Percentiles rank a stretch among this genome's conserved stretches.
Conservation (phyloP, 37 sponge, comb jelly and placozoan genomes). For the Crambe crambe region DNA sequence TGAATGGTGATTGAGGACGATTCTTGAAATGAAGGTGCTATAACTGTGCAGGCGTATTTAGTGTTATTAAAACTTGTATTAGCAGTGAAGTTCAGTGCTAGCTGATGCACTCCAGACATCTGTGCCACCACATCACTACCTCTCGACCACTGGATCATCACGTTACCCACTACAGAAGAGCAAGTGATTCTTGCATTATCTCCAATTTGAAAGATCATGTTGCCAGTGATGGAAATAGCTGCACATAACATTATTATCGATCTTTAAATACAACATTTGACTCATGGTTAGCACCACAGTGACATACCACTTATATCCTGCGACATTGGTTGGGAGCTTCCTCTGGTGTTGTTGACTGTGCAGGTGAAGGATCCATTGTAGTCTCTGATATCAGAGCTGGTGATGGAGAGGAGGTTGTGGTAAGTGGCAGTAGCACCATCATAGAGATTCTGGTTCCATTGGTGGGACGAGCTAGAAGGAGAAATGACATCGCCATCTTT, state of each 20-base stretch:
- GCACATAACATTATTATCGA: not conserved
- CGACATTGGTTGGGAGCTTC: too few relatives aligned
- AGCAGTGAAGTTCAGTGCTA: not conserved
- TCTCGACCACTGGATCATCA: not conserved
- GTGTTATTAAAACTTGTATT: not conserved
- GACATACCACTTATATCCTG: too few relatives aligned
- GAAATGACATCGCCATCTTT: not conserved
- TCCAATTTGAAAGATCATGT: not conserved
- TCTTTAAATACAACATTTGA: too few relatives aligned
- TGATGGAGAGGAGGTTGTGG: constrained; percentile 10
- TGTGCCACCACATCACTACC: not conserved
- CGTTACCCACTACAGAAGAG: not conserved
- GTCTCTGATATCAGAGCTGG: not conserved
- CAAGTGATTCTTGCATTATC: not conserved
- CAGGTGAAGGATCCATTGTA: not conserved
- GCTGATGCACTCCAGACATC: constrained; percentile 18
- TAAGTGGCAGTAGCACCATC: not conserved
- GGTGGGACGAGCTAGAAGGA: not conserved
- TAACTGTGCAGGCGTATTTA: not conserved
- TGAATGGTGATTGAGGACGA: not conserved
- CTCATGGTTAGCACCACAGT: too few relatives aligned
- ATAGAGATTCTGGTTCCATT: not conserved
- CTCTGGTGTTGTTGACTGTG: not conserved
- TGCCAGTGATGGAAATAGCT: not conserved
- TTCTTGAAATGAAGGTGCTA: not conserved